Conservation (phyloP, 1,140 invertebrate genomes). For the Thalassaphorura encarpata region DNA sequence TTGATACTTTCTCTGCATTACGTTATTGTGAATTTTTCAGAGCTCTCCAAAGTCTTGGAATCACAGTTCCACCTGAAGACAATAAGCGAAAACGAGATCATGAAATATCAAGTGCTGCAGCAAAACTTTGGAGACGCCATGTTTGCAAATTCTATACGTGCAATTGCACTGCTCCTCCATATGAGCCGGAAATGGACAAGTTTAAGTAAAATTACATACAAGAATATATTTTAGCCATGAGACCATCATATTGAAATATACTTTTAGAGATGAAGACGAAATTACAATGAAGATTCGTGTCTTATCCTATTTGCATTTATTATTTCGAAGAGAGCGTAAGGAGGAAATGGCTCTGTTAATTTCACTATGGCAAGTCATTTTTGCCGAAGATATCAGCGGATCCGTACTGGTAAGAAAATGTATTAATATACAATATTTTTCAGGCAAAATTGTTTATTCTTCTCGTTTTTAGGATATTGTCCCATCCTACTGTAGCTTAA, state of each 20-base stretch:
- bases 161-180: too few relatives aligned
- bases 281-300: conserved; percentile 20
- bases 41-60: background rate
- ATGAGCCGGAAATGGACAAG: too few relatives aligned
- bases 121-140: background rate
- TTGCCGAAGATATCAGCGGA: conserved; percentile 11
- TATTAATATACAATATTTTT: too few relatives aligned
- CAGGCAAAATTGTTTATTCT: background rate
- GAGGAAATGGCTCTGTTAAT: conserved; percentile 20
- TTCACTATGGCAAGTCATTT: conserved; percentile 15
- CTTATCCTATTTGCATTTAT: conserved; percentile 18
- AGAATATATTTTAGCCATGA: too few relatives aligned
- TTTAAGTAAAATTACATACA: too few relatives aligned
- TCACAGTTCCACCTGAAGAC: background rate
- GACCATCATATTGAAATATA: too few relatives aligned
- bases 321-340: conserved; percentile 18
- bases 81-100: background rate
- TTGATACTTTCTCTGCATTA: too few relatives aligned
- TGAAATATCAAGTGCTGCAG: background rate
- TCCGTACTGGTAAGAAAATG: background rate
- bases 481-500: conserved; percentile 27
- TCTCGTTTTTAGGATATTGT: conserved; percentile 20
- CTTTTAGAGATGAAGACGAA: background rate
- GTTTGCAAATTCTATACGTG: background rate
- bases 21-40: too few relatives aligned